A percentile compares a stretch with the other conserved stretches of the same genome.
Conservation (phyloP, 2,888 invertebrate genomes). For the Cosmia trapezina region DNA sequence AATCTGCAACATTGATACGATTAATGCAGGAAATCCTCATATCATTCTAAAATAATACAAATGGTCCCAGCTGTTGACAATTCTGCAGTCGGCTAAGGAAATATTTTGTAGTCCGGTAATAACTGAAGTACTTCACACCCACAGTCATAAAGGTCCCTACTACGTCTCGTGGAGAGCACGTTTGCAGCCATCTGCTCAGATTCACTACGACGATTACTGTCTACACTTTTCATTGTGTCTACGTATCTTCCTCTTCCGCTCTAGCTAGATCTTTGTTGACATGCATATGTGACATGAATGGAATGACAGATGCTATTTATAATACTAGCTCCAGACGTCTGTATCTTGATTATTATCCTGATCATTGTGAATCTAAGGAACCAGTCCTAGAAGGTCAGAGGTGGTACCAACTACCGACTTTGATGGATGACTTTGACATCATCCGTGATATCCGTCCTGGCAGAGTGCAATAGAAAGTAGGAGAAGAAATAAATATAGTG, state of each 20-base stretch:
- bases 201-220: slow-evolving; percentile 12
- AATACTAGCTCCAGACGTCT: neutral
- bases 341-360: neutral
- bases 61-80: slow-evolving; percentile 13
- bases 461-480: neutral
- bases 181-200: slow-evolving; percentile 29
- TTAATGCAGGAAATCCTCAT: neutral
- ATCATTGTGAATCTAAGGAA: neutral
- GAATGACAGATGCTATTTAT: neutral
- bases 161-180: slow-evolving; percentile 48
- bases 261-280: slow-evolving; percentile 10
- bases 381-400: too few species aligned
- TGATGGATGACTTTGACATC: neutral
- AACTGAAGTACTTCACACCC: slow-evolving; percentile 45
- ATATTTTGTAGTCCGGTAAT: slow-evolving; percentile 31
- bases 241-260: slow-evolving; percentile 21
- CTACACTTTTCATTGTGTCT: slow-evolving; percentile 9
- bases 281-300: neutral
- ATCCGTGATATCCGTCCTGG: neutral
- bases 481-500: neutral
- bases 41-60: slow-evolving; percentile 1
- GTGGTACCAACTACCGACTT: neutral
- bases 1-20: neutral
- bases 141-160: slow-evolving; percentile 40
- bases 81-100: slow-evolving; percentile 11